Conservation (phyloP, 1,140 invertebrate genomes). For the Brachionus asplanchnoidis region DNA sequence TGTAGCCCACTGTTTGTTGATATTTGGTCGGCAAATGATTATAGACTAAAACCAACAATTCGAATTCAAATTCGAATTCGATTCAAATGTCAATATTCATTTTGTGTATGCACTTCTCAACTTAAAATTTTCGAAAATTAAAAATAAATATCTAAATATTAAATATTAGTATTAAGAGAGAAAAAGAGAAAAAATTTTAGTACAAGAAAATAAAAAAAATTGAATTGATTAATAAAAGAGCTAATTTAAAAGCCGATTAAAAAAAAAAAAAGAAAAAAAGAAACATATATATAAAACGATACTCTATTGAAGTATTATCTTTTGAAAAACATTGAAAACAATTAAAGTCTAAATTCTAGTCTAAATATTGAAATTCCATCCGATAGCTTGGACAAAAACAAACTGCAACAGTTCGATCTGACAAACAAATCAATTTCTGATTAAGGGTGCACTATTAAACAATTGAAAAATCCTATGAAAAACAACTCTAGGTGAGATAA, state of each 20-base stretch:
- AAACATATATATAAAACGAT: not conserved
- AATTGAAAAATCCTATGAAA: not conserved
- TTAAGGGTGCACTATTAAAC: not conserved
- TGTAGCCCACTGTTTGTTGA: not conserved
- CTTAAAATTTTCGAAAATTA: not conserved
- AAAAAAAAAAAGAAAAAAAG: not conserved
- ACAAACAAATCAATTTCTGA: not conserved
- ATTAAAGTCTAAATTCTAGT: slow-evolving; percentile 4
- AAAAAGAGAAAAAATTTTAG: not conserved
- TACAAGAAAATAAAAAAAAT: not conserved
- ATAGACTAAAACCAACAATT: not conserved
- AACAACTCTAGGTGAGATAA: not conserved
- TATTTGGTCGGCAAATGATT: not conserved
- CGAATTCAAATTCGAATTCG: not conserved
- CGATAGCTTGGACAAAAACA: not conserved
- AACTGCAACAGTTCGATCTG: not conserved
- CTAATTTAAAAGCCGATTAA: not conserved
- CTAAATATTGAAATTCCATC: not conserved
- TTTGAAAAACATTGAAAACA: not conserved
- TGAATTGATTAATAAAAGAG: not conserved
- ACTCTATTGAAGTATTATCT: not conserved
- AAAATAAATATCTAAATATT: not conserved
- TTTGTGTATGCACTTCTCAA: not conserved
- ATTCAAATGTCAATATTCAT: not conserved
- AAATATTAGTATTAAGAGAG: not conserved